phyloP scores from a whole-genome alignment of 2,113 vertebrate genomes.

The Nyctibius bracteatus region DNA sequence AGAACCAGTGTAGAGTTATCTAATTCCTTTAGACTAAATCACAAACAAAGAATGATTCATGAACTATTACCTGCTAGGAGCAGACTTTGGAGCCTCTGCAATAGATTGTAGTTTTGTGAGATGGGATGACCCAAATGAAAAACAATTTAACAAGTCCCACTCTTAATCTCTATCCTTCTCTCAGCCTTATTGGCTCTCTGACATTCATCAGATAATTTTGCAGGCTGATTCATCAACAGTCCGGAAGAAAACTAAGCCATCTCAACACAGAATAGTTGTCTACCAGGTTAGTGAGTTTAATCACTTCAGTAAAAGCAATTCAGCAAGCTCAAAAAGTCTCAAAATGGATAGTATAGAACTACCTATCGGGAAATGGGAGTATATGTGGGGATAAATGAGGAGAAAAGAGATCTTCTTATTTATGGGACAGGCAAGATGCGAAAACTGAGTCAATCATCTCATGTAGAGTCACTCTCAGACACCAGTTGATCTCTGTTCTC shows the following conservation, averaged over 20 bases:
- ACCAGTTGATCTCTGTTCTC: neutral
- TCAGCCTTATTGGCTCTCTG: neutral
- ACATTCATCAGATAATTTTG: rapidly evolving
- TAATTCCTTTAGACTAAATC: neutral
- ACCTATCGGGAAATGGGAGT: rapidly evolving
- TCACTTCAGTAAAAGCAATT: neutral
- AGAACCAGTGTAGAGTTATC: neutral
- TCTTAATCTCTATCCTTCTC: neutral
- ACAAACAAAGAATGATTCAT: neutral
- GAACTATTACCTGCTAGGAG: neutral
- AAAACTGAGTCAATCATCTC: neutral
- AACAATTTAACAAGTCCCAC: no score
- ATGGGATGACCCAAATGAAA: neutral
- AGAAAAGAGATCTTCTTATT: neutral
- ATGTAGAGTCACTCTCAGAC: neutral
- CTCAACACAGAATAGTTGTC: rapidly evolving
- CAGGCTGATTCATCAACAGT: neutral
- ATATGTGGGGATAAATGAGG: neutral
- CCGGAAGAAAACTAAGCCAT: neutral
- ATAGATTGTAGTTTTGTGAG: neutral
- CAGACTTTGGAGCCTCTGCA: neutral
- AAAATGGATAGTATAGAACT: neutral
- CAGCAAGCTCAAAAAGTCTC: neutral
- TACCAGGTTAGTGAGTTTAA: neutral
- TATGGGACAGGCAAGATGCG: neutral